phyloP scores from a whole-genome alignment of 2,113 vertebrate genomes.

The Syrrhaptes paradoxus region DNA sequence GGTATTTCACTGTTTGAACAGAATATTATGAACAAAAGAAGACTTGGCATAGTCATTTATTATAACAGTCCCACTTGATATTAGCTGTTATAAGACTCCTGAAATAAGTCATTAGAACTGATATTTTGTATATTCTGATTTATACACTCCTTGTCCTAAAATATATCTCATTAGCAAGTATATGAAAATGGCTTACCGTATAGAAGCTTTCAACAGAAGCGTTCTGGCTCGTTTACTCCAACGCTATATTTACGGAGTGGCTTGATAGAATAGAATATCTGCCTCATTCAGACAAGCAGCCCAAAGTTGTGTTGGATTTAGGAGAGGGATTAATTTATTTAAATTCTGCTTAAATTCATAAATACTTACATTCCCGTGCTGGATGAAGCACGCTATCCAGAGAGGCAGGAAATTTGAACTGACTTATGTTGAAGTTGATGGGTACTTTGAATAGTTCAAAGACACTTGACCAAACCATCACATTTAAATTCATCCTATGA shows the following conservation, averaged over 20 bases:
- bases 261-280: not conserved
- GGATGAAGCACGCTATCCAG: not conserved
- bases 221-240: not conserved
- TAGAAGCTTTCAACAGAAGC: not conserved
- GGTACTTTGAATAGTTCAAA: not conserved
- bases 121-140: not conserved
- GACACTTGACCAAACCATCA: not conserved
- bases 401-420: not conserved
- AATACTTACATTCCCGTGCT: not conserved
- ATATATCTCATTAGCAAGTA: not conserved
- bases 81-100: not conserved
- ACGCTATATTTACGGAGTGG: not conserved
- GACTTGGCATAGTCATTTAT: not conserved
- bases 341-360: not conserved
- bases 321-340: not conserved
- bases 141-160: not conserved
- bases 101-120: not conserved
- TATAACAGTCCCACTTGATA: not conserved
- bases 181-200: not conserved
- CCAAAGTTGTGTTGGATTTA: not conserved
- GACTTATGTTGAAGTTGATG: not conserved
- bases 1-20: not conserved
- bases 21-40: not conserved
- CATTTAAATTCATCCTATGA: not conserved
- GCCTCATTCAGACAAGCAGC: not conserved